A percentile compares a stretch with the other conserved stretches of the same genome.
Conservation (phyloP, 2,113 vertebrate genomes). For the Spea multiplicata region DNA sequence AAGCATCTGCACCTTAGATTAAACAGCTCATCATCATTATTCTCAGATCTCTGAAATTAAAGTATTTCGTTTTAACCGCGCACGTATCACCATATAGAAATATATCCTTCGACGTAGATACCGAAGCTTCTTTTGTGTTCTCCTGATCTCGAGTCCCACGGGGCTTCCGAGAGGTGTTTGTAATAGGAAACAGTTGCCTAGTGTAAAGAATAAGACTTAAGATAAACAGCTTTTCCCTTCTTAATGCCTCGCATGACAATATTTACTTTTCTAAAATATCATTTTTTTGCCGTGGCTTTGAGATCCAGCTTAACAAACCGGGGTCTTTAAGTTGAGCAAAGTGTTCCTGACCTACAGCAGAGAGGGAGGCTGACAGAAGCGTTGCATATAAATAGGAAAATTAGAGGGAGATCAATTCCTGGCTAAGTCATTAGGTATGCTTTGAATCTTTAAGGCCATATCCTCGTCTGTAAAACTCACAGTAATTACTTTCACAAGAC, state of each 20-base stretch:
- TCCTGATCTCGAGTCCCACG: conserved; percentile 2
- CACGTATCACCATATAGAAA: neutral
- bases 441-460: conserved; percentile 82
- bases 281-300: conserved; percentile 85
- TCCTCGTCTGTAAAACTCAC: conserved; percentile 77
- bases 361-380: conserved; percentile 63
- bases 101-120: neutral
- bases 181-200: conserved; percentile 64
- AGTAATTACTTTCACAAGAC: conserved; percentile 90
- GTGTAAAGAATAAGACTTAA: conserved; percentile 74
- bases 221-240: conserved; percentile 84
- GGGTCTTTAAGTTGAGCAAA: conserved; percentile 79
- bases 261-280: conserved; percentile 95
- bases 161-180: conserved; percentile 60
- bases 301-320: conserved; percentile 82
- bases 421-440: conserved; percentile 92
- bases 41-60: too few relatives aligned
- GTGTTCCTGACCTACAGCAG: conserved; percentile 80
- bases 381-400: conserved; percentile 96
- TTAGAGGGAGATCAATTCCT: conserved; percentile 95
- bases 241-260: conserved; percentile 87
- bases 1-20: too few relatives aligned
- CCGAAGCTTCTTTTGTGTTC: conserved; percentile 12
- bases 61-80: too few relatives aligned
- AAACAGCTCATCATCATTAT: too few relatives aligned